A percentile compares a stretch with the other conserved stretches of the same genome.
phyloP scores from a whole-genome alignment of 2,888 invertebrate species.

The Cheilosia soror region DNA sequence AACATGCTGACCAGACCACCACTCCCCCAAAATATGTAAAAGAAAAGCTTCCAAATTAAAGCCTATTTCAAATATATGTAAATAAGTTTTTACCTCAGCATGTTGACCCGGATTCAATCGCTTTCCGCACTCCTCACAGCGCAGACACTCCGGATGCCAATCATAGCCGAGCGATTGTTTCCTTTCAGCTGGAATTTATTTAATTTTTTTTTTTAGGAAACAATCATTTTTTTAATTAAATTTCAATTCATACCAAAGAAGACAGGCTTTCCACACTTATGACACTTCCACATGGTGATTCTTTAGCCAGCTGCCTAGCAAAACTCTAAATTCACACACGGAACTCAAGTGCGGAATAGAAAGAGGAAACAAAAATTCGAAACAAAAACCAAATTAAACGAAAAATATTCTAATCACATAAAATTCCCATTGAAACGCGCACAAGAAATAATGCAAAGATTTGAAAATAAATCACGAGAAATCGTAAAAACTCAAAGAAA shows the following conservation, averaged over 20 bases:
- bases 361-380: slow-evolving; percentile 19
- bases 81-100: slow-evolving; percentile 86
- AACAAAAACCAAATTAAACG: slow-evolving; percentile 29
- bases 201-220: slow-evolving; percentile 28
- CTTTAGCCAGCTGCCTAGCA: slow-evolving; percentile 51
- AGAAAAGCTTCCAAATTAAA: slow-evolving; percentile 3
- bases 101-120: slow-evolving; percentile 92
- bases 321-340: slow-evolving; percentile 49
- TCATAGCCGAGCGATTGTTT: slow-evolving; percentile 94
- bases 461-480: slow-evolving; percentile 20
- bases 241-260: slow-evolving; percentile 87
- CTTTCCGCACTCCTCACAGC: slow-evolving; percentile 93
- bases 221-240: slow-evolving; percentile 3
- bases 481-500: slow-evolving; percentile 17
- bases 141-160: slow-evolving; percentile 93
- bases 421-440: slow-evolving; percentile 45
- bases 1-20: background rate
- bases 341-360: slow-evolving; percentile 41
- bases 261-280: slow-evolving; percentile 92
- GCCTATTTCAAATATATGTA: slow-evolving; percentile 6
- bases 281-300: slow-evolving; percentile 90
- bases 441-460: slow-evolving; percentile 16
- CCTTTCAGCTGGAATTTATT: slow-evolving; percentile 88
- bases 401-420: slow-evolving; percentile 53
- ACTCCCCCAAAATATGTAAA: slow-evolving; percentile 16